phyloP scores from a whole-genome alignment of 2,113 vertebrate species.

The Tragelaphus buxtoni region DNA sequence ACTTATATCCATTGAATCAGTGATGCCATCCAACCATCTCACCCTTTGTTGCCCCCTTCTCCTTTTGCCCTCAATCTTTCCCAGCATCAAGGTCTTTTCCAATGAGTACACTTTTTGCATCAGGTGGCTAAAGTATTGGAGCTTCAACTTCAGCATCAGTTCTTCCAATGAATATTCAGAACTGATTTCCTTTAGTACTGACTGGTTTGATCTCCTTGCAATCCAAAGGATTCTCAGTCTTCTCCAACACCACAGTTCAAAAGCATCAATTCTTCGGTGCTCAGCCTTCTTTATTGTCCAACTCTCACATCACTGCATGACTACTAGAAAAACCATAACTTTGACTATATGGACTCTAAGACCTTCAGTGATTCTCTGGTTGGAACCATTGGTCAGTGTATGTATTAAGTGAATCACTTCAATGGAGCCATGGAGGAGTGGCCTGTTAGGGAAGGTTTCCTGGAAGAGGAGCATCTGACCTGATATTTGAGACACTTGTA shows the following conservation, averaged over 20 bases:
- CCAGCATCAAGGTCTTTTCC: not conserved
- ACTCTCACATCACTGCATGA: not conserved
- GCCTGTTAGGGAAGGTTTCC: not conserved
- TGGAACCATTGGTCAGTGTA: not conserved
- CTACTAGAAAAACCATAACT: not conserved
- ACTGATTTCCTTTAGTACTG: not conserved
- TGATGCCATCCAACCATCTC: not conserved
- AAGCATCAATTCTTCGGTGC: not conserved
- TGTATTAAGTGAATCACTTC: not conserved
- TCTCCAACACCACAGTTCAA: not conserved
- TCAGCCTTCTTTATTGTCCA: not conserved
- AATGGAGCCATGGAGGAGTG: not conserved
- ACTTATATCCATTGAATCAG: not conserved
- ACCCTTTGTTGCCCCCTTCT: not conserved
- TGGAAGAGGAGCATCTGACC: not conserved
- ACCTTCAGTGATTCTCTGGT: not conserved
- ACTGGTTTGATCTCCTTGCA: not conserved
- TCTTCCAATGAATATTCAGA: not conserved
- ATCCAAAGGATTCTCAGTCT: not conserved
- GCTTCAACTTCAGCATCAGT: not conserved
- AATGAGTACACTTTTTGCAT: not conserved
- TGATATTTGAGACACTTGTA: not conserved
- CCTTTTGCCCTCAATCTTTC: not conserved
- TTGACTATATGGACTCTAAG: not conserved
- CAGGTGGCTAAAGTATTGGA: not conserved